Conservation (phyloP, 2,888 invertebrate genomes). For the Lamellibrachia satsuma region DNA sequence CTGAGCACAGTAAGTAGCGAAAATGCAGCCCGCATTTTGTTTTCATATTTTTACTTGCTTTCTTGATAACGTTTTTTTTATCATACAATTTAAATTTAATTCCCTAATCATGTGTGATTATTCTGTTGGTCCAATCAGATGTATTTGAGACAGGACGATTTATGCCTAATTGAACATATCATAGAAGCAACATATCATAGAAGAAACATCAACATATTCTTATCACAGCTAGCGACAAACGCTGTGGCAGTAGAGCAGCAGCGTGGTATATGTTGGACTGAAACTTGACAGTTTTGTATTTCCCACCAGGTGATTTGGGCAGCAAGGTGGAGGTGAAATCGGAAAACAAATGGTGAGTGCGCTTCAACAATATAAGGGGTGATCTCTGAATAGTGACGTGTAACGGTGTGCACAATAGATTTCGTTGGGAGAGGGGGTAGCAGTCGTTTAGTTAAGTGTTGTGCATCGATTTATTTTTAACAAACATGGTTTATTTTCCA, state of each 20-base stretch:
- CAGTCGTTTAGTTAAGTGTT: too few species aligned
- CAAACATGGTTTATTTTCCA: too few species aligned
- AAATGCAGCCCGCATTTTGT: not conserved
- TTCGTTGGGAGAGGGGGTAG: not conserved
- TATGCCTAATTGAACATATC: not conserved
- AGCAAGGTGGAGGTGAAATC: constrained; percentile 56
- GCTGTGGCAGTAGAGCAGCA: not conserved
- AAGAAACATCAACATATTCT: not conserved
- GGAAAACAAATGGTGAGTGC: constrained; percentile 59
- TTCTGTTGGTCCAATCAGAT: not conserved
- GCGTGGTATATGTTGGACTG: not conserved
- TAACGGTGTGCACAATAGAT: not conserved
- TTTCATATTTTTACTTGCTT: too few species aligned
- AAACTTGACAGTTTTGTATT: not conserved
- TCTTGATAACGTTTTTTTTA: constrained; percentile 32
- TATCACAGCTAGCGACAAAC: not conserved
- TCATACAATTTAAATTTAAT: not conserved
- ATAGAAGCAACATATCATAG: not conserved
- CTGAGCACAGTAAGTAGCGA: not conserved
- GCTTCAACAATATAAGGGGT: not conserved
- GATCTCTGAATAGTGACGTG: not conserved
- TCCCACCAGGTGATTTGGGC: constrained; percentile 55
- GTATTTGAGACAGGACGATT: not conserved
- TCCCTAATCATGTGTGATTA: not conserved
- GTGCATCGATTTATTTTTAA: too few species aligned